phyloP scores from a whole-genome alignment of 2,888 invertebrate species.

The Limenitis camilla region DNA sequence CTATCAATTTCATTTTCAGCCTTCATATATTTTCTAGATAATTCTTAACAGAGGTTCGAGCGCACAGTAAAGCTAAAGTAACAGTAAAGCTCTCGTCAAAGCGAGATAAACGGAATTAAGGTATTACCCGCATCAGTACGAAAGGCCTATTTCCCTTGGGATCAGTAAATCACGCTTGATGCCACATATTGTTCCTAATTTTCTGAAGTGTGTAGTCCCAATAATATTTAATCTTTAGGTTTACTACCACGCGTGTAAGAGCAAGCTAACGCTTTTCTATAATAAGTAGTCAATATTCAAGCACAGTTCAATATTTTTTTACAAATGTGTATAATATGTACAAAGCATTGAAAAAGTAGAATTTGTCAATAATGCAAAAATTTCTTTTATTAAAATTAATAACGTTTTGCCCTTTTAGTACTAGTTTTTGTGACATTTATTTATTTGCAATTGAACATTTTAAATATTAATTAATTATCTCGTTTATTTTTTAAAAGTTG shows the following conservation, averaged over 20 bases:
- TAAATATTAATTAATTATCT: background rate
- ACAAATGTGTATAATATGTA: no score
- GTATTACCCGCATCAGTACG: slow-evolving; percentile 56
- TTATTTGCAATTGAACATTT: no score
- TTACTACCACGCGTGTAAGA: background rate
- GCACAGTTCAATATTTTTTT: no score
- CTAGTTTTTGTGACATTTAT: background rate
- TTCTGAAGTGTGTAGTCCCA: slow-evolving; percentile 9
- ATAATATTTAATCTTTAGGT: slow-evolving; percentile 2
- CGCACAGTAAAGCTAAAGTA: slow-evolving; percentile 39
- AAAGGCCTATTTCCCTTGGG: slow-evolving; percentile 62
- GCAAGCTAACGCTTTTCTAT: no score
- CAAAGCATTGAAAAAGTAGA: no score
- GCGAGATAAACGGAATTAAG: slow-evolving; percentile 64
- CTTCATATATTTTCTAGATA: slow-evolving; percentile 12
- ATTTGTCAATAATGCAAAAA: no score
- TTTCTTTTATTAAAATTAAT: no score
- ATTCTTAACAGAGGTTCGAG: slow-evolving; percentile 12
- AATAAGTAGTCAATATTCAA: no score
- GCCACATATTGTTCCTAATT: slow-evolving; percentile 27
- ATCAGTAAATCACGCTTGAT: slow-evolving; percentile 64
- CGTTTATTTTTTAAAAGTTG: background rate
- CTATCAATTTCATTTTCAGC: background rate
- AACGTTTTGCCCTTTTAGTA: background rate
- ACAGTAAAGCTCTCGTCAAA: slow-evolving; percentile 44